Evolutionary conservation across 2,797 vertebrate genomes (phyloP).

Genomic region (Chiloscyllium punctatum): DNA sequence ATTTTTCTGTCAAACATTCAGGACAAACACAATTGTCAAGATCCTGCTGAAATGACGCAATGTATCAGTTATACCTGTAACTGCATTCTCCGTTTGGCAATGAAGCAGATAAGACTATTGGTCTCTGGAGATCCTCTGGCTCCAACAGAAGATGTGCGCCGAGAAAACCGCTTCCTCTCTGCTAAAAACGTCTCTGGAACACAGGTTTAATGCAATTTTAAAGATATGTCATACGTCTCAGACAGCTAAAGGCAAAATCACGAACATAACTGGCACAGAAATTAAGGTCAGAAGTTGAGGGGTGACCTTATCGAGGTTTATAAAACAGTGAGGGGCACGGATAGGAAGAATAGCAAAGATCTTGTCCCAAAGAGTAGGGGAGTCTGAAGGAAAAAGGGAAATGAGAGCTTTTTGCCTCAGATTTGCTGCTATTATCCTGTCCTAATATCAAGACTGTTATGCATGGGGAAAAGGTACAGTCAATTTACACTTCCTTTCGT

Average conservation of each 20-base stretch:
- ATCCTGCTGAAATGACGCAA: too few relatives aligned
- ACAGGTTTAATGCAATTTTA: not conserved
- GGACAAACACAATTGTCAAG: not conserved
- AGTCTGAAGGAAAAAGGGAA: too few relatives aligned
- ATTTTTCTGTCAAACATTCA: not conserved
- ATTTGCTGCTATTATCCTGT: too few relatives aligned
- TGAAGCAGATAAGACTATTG: constrained; percentile 36
- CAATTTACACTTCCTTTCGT: not conserved
- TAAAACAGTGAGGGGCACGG: too few relatives aligned
- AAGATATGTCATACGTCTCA: not conserved
- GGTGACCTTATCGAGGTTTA: too few relatives aligned
- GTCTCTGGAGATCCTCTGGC: constrained; percentile 30
- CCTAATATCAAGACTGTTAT: too few relatives aligned
- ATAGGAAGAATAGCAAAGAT: too few relatives aligned
- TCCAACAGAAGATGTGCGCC: constrained; percentile 22
- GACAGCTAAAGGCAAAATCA: not conserved
- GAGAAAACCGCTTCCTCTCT: not conserved
- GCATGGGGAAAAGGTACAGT: not conserved
- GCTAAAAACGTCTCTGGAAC: not conserved
- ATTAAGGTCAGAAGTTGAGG: too few relatives aligned
- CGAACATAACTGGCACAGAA: too few relatives aligned
- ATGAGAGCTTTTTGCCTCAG: too few relatives aligned
- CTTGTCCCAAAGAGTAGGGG: too few relatives aligned
- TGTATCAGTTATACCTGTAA: not conserved
- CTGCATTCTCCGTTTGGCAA: constrained; percentile 30